A percentile compares a stretch with the other conserved stretches of the same genome.
phyloP scores from a whole-genome alignment of 2,797 vertebrate genomes.

The Urosaurus nigricauda region DNA sequence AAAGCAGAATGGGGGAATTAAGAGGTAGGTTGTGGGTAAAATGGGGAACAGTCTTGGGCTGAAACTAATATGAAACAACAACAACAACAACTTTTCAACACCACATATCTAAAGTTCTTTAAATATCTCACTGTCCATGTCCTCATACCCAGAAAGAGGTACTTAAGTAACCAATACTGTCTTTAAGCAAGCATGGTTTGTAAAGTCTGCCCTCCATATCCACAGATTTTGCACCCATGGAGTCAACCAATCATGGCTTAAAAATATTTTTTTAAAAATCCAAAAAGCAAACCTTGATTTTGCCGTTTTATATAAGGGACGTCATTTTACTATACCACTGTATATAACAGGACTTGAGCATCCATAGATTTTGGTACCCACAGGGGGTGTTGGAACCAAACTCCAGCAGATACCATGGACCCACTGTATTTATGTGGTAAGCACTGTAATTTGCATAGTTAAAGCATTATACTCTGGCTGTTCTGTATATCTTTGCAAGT shows the following conservation, averaged over 20 bases:
- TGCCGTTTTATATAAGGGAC: too few relatives aligned
- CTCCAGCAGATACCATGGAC: too few relatives aligned
- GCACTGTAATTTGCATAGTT: background rate
- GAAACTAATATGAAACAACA: too few relatives aligned
- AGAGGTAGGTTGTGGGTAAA: background rate
- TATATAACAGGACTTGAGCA: too few relatives aligned
- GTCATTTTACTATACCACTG: too few relatives aligned
- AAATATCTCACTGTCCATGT: background rate
- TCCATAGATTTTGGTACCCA: too few relatives aligned
- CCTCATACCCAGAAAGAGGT: background rate
- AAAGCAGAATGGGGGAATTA: background rate
- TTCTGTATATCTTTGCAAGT: background rate
- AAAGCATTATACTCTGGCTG: background rate
- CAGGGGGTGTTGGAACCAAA: too few relatives aligned
- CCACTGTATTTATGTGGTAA: background rate
- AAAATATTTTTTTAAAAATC: too few relatives aligned
- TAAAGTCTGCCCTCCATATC: too few relatives aligned
- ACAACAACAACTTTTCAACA: background rate
- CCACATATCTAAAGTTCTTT: background rate
- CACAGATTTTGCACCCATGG: too few relatives aligned
- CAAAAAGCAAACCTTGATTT: too few relatives aligned
- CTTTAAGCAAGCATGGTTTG: background rate
- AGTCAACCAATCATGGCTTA: too few relatives aligned
- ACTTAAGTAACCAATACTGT: background rate
- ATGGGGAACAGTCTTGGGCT: background rate